Conservation (phyloP, 2,888 invertebrate species). For the Serripes groenlandicus region DNA sequence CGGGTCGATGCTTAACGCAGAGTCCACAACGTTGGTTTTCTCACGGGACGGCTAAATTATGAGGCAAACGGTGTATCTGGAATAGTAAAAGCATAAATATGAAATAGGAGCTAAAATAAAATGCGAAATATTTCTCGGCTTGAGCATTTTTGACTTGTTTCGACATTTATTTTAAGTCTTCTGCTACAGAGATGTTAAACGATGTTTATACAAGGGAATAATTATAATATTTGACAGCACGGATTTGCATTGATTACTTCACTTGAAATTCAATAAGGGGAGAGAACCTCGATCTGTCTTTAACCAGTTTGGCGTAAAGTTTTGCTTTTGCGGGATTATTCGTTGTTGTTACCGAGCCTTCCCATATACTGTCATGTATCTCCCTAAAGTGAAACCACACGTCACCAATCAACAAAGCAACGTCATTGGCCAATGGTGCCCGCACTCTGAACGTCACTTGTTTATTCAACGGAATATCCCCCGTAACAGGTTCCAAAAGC, state of each 20-base stretch:
- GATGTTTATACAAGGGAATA: too few relatives aligned
- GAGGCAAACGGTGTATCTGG: too few relatives aligned
- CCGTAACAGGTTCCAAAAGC: conserved; percentile 81
- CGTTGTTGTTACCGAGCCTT: conserved; percentile 78
- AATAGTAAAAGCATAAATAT: too few relatives aligned
- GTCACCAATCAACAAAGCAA: conserved; percentile 82
- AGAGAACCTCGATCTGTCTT: conserved; percentile 78
- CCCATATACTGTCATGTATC: conserved; percentile 80
- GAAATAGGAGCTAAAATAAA: too few relatives aligned
- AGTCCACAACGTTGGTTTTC: too few relatives aligned
- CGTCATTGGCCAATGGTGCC: conserved; percentile 81
- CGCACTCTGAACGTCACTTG: conserved; percentile 82
- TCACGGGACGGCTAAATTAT: too few relatives aligned
- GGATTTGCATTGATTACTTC: too few relatives aligned
- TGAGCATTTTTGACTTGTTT: neutral
- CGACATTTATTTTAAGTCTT: neutral
- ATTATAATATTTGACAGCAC: too few relatives aligned
- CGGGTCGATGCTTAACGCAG: too few relatives aligned
- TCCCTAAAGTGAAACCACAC: conserved; percentile 83
- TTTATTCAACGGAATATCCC: conserved; percentile 78
- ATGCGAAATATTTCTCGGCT: neutral
- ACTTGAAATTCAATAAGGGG: conserved; percentile 82
- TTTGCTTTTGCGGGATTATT: conserved; percentile 74
- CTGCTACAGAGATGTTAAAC: neutral
- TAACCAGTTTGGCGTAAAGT: conserved; percentile 78